These are phyloP conservation scores for Drosophila lini DNA, from an alignment of 1,140 invertebrate genomes.

Conservation along the genomic window DNA sequence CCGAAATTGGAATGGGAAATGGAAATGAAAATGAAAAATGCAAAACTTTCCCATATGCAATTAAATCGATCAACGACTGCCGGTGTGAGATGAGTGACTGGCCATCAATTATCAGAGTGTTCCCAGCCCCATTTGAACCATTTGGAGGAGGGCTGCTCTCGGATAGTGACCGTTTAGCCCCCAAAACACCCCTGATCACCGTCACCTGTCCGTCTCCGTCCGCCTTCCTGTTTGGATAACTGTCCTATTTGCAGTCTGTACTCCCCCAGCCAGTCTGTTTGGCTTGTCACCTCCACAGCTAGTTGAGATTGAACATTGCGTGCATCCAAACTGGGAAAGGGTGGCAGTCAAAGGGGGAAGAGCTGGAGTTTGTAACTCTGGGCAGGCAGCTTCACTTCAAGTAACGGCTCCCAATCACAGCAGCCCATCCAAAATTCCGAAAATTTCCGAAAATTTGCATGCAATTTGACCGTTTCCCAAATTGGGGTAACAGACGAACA, in stretches of 20 bases:
- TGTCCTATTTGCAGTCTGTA: neutral
- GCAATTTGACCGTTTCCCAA: too few species aligned
- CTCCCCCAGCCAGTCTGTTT: neutral
- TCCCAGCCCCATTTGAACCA: neutral
- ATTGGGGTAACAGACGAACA: too few species aligned
- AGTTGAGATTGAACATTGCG: constrained; percentile 4
- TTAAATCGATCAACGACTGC: constrained; percentile 49
- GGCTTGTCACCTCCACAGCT: neutral
- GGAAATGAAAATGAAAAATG: constrained; percentile 33
- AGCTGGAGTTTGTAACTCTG: neutral
- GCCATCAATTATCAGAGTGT: constrained; percentile 1
- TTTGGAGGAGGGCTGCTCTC: neutral
- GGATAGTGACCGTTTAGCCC: constrained; percentile 12
- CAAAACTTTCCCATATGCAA: constrained; percentile 33
- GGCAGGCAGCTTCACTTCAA: too few species aligned
- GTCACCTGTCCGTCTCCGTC: constrained; percentile 6
- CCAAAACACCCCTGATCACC: constrained; percentile 3
- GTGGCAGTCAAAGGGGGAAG: neutral
- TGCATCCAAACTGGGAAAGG: neutral
- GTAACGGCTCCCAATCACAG: too few species aligned
- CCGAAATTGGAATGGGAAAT: constrained; percentile 16
- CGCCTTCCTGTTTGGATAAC: neutral
- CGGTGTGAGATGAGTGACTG: constrained; percentile 21
- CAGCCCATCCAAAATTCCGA: too few species aligned
- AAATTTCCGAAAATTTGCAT: too few species aligned